phyloP scores from a whole-genome alignment of 2,797 vertebrate genomes.

The Huso huso region DNA sequence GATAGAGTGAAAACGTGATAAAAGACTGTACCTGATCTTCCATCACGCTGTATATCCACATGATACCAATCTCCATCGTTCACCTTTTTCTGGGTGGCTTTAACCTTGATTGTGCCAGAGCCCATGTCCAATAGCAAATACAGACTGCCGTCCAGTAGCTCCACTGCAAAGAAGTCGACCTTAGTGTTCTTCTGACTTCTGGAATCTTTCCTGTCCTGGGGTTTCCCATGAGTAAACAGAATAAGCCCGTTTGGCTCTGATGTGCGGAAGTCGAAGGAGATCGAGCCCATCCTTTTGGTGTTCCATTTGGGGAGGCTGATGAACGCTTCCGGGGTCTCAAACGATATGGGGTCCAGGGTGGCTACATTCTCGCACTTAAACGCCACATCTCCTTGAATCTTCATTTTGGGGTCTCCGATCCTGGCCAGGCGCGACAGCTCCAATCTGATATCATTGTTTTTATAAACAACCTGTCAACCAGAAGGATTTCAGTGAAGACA shows the following conservation, averaged over 20 bases:
- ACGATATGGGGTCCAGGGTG: slow-evolving; percentile 91
- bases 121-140: slow-evolving; percentile 96
- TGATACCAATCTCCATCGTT: slow-evolving; percentile 98
- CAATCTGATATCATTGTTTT: slow-evolving; percentile 96
- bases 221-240: slow-evolving; percentile 93
- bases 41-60: slow-evolving; percentile 94
- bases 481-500: slow-evolving; percentile 9
- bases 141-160: slow-evolving; percentile 88
- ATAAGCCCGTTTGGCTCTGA: slow-evolving; percentile 95
- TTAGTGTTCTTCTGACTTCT: slow-evolving; percentile 94
- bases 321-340: slow-evolving; percentile 95
- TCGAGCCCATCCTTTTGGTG: slow-evolving; percentile 96
- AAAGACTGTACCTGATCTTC: slow-evolving; percentile 77
- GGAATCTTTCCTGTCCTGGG: slow-evolving; percentile 84
- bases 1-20: no score
- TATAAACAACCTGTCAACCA: slow-evolving; percentile 85
- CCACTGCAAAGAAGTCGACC: slow-evolving; percentile 96
- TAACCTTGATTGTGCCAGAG: slow-evolving; percentile 96
- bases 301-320: slow-evolving; percentile 98
- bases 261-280: slow-evolving; percentile 95
- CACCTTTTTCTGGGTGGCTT: slow-evolving; percentile 93
- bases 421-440: slow-evolving; percentile 92
- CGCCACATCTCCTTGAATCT: slow-evolving; percentile 93
- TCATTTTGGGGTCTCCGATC: slow-evolving; percentile 98
- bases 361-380: slow-evolving; percentile 95